Base-by-base conservation (phyloP, 2,113 vertebrate genomes). In the Xenopus borealis region DNA sequence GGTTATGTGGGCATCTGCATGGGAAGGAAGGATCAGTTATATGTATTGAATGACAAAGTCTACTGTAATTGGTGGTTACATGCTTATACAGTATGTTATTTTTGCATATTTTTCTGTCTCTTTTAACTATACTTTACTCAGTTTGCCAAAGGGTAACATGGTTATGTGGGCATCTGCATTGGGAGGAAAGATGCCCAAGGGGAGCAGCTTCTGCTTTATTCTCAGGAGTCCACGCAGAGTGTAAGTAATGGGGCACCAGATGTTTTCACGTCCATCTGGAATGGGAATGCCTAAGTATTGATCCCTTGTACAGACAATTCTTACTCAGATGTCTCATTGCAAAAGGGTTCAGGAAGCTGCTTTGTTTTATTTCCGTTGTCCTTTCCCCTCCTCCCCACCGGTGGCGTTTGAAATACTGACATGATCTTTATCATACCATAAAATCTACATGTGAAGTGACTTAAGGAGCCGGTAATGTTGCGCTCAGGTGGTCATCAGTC, bases 291-390 rank as follows among this genome's bases (percentile, higher is more conserved):
- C 18, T 33, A n/a, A n/a, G 45, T 62, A 30, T 14, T 52, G 44
- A 12, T 72, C 45, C 16, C 33, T 9, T 50, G 45, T 52, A 47
- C 20, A 72, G 58, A 62, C 33, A 72, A 52, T 63, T 72, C 23
- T 63, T 63, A 27, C 70, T 52, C 62, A 52, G 70, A 72, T 70
- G 58, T 71, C 69, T 71, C 44, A 44, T 52, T 47, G 69, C 16
- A 62, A 59, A 27, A 33, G 17, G 47, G 33, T 19, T 75, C 72
- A 75, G 72, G 72, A 75, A 75, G 72, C 53, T 5, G 55, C 47
- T 63, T 55, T 63, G 66, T 76, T 69, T 76, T 63, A 69, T 76
- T 75, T 75, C 73, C 65, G 66, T 69, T 69, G 73, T 69, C 66
- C 58, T 55, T 76, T 62, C 55, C 40, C 74, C 61, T 70, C 67